Evolutionary conservation across 2,888 invertebrate genomes (phyloP), one percentile per base, ranked within the genome.

Genomic region (Troides oblongomaculatus): DNA sequence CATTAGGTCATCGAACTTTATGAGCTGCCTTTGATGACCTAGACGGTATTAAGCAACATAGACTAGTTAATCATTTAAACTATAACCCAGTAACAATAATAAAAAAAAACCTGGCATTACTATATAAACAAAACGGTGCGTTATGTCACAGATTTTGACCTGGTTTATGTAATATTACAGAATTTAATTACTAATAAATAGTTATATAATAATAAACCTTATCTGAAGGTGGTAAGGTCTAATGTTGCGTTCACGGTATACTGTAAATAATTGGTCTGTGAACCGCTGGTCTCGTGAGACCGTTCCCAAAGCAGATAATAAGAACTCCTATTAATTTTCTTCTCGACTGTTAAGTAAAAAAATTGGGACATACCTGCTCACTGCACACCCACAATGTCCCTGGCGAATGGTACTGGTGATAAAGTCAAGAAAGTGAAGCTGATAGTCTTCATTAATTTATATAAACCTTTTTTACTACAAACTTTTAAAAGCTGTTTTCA

Each of bases 261-360:
- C 39, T 59, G 36, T 12, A 64, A 63, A 30, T 58, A 67, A 67
- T 57, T 62, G 64, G 66, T 67, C 60, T 75, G 76, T 74, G 77
- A 81, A 78, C 77, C 18, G n/a, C 23, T 68, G 81, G 83, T 87
- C 85, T 88, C 90, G 90, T 89, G 89, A 84, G 89, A 89, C 81
- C 80, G 83, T 90, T 89, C 89, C 82, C 89, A 88, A 80, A 81
- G 80, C 79, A 71, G 74, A 74, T 75, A 76, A 76, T 76, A 79
- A 78, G 78, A 76, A 81, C 80, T 80, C 77, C 78, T 84, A 79
- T 78, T 75, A 39, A 74, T 76, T 71, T 79, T 79, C 80, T 88
- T 79, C 70, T 73, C 57, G 73, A 86, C 84, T 87, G 73, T 84
- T 86, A 84, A 78, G 77, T 53, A 53, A 53, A 53, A 53, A 53